Evolutionary conservation across 2,888 invertebrate genomes (phyloP), one percentile per base, ranked within the genome.

Genomic region (Yponomeuta evonymella): DNA sequence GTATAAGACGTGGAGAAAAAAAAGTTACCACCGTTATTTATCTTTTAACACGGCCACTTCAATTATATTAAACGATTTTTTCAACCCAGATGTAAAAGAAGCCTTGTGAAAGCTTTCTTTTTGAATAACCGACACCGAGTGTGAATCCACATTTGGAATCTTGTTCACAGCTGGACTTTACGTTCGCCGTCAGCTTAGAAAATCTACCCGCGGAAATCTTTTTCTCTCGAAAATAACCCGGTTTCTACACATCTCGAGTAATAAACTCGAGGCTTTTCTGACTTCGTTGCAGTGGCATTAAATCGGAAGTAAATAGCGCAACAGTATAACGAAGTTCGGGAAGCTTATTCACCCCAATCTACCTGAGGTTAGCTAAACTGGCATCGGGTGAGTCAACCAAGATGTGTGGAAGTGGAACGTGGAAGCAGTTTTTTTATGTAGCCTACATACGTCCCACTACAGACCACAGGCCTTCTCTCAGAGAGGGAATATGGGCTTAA

Each of bases 271-370:
- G 6, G 67, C 29, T 12, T 64, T 64, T 29, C 67, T 43, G 12
- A 36, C 33, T 43, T 67, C 67, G 33, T 6, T 67, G 36, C 67
- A 67, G n/a, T 1, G 36, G 36, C 67, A 67, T 67, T n/a, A 67
- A 67, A 67, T 67, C n/a, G 43, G 15, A 36, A 67, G 36, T 33
- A 67, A 67, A 67, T 67, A 67, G 12, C 15, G 15, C 51, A 58
- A 58, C 51, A 58, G 51, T 58, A 2, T 58, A 12, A 15, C 51
- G 51, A 58, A 51, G 12, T 51, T 10, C 6, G 2, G 10, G 51
- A 15, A 12, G 51, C 51, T 51, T 58, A 58, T 58, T 58, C 15
- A 58, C 15, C 1, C 51, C 51, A 58, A 58, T 15, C 15, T 58
- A 58, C 2, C 51, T 15, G 51, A 43, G 51, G 51, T 58, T 58